Conservation (phyloP, 30 jellyfish, hydroid and myxozoan species). For the Aurelia aurita region DNA sequence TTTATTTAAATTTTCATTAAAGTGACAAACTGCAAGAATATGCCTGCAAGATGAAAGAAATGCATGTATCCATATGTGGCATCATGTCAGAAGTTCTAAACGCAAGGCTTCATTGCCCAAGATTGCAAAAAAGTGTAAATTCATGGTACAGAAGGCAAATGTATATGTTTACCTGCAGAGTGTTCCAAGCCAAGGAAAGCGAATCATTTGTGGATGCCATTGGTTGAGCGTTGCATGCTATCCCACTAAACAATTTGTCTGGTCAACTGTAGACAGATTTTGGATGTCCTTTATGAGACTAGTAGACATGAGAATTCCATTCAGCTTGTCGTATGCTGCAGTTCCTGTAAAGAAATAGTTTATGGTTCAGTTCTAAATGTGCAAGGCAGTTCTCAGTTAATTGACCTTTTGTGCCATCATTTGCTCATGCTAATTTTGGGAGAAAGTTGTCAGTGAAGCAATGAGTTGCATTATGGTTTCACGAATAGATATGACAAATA, state of each 20-base stretch:
- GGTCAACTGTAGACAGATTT: slow-evolving; percentile 43
- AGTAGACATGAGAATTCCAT: not conserved
- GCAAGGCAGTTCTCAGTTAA: too few species aligned
- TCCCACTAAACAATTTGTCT: slow-evolving; percentile 46
- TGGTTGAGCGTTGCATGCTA: slow-evolving; percentile 38
- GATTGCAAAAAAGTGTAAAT: too few species aligned
- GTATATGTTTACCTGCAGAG: slow-evolving; percentile 32
- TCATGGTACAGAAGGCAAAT: too few species aligned
- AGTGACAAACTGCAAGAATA: slow-evolving; percentile 34
- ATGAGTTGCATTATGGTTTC: too few species aligned
- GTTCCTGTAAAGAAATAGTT: slow-evolving; percentile 21
- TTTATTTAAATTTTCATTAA: slow-evolving; percentile 31
- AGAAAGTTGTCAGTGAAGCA: too few species aligned
- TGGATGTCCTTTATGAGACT: slow-evolving; percentile 20
- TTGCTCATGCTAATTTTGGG: too few species aligned
- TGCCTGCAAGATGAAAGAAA: slow-evolving; percentile 5
- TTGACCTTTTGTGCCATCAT: too few species aligned
- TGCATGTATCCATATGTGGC: too few species aligned
- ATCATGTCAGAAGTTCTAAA: too few species aligned
- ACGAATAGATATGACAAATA: too few species aligned
- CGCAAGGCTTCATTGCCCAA: too few species aligned
- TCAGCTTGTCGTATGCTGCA: slow-evolving; percentile 31
- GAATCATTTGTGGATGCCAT: slow-evolving; percentile 47
- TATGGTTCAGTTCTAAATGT: too few species aligned
- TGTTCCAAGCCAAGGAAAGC: slow-evolving; percentile 24